Evolutionary conservation across 2,797 vertebrate genomes (phyloP).

Genomic region (Syncerus caffer): DNA sequence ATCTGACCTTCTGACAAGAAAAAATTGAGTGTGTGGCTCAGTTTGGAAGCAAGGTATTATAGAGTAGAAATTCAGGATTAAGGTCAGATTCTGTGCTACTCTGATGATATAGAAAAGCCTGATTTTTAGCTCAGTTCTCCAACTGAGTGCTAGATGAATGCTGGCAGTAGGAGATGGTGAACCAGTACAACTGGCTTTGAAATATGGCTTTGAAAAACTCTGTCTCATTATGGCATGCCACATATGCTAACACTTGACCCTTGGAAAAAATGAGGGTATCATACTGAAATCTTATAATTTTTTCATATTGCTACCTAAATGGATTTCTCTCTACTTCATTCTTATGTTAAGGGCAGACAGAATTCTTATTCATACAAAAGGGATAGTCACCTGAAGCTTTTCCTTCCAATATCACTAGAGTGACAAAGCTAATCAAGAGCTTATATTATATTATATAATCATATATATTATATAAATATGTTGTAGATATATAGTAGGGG

Average conservation of each 20-base stretch:
- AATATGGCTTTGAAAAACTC: background rate
- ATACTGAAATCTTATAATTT: background rate
- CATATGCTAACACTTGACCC: background rate
- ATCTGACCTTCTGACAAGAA: background rate
- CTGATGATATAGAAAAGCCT: background rate
- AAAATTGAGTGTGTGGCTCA: background rate
- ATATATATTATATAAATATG: background rate
- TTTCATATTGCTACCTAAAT: background rate
- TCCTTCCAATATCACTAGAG: background rate
- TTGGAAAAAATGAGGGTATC: background rate
- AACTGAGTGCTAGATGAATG: background rate
- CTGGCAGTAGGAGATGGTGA: background rate
- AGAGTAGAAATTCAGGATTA: background rate
- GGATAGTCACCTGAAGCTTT: background rate
- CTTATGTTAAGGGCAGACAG: background rate
- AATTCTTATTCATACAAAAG: background rate
- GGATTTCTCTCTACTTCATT: background rate
- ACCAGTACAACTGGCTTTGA: background rate
- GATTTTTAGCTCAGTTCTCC: background rate
- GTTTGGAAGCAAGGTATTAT: background rate
- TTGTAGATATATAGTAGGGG: background rate
- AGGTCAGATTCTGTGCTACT: background rate
- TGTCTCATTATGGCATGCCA: background rate
- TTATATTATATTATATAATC: background rate
- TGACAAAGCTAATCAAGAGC: background rate